Conservation (phyloP, 1,140 invertebrate species). For the Drosophila rufa region DNA sequence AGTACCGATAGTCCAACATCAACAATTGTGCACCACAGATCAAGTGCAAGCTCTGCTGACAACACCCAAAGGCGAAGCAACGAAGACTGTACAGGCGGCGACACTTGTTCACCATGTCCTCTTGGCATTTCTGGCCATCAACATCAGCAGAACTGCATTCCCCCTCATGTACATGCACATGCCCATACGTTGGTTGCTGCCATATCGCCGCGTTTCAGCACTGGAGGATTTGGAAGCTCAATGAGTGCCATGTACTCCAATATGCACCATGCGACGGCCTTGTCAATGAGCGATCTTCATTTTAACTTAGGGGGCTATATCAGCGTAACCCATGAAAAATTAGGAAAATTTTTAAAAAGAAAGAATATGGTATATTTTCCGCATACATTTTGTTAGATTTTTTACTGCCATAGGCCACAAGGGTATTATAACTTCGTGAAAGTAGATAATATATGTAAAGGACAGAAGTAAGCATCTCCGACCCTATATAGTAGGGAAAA, state of each 20-base stretch:
- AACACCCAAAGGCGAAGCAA: slow-evolving; percentile 13
- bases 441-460: too few relatives aligned
- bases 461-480: too few relatives aligned
- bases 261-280: slow-evolving; percentile 68
- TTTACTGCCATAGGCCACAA: too few relatives aligned
- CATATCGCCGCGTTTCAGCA: slow-evolving; percentile 79
- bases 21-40: slow-evolving; percentile 8
- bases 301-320: too few relatives aligned
- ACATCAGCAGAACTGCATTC: slow-evolving; percentile 33
- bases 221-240: slow-evolving; percentile 67
- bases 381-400: too few relatives aligned
- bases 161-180: slow-evolving; percentile 55
- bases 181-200: slow-evolving; percentile 65
- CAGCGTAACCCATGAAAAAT: too few relatives aligned
- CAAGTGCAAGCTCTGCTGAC: slow-evolving; percentile 12
- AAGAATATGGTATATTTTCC: too few relatives aligned
- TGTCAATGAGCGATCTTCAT: slow-evolving; percentile 67
- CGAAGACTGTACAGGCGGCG: slow-evolving; percentile 28
- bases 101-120: slow-evolving; percentile 30
- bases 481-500: too few relatives aligned
- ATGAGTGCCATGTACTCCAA: slow-evolving; percentile 83
- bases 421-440: too few relatives aligned
- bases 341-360: too few relatives aligned
- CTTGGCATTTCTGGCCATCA: slow-evolving; percentile 44
- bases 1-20: slow-evolving; percentile 32